These are phyloP conservation scores for Mungos mungo DNA, from an alignment of 2,113 vertebrate species.

Conservation along the genomic window DNA sequence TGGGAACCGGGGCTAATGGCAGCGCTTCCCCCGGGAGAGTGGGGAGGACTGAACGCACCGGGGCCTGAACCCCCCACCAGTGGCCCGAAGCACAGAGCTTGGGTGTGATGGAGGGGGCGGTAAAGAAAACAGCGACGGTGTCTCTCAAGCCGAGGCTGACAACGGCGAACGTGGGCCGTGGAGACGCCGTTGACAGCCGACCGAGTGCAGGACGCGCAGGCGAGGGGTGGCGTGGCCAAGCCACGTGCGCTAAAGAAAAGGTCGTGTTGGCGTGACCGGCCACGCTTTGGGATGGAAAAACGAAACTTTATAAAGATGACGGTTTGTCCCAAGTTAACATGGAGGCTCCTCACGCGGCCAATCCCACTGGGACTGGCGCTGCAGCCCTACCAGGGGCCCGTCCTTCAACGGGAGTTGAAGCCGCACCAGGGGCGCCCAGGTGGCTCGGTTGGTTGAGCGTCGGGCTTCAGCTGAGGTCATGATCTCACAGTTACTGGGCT, in stretches of 20 bases:
- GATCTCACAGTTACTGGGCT: too few relatives aligned
- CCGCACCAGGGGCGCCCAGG: too few relatives aligned
- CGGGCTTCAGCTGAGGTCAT: too few relatives aligned
- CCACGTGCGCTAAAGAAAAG: not conserved
- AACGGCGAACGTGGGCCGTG: accelerated
- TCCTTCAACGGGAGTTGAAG: not conserved
- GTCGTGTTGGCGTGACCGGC: accelerated
- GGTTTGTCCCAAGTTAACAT: too few relatives aligned
- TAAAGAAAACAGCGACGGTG: not conserved
- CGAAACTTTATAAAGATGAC: not conserved
- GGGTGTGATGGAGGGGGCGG: accelerated
- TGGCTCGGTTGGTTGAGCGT: too few relatives aligned
- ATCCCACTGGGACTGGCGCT: not conserved
- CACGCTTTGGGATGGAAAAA: not conserved
- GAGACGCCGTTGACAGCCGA: accelerated
- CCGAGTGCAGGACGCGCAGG: too few relatives aligned
- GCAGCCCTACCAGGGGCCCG: not conserved
- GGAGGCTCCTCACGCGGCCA: not conserved
- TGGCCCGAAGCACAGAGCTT: not conserved
- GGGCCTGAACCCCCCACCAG: not conserved
- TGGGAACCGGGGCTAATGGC: not conserved
- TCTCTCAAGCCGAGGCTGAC: too few relatives aligned
- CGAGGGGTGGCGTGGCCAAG: not conserved
- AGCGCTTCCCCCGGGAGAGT: not conserved
- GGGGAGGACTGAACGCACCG: not conserved